These are phyloP conservation scores for Platysternon megacephalum DNA, from an alignment of 2,113 vertebrate species.

Conservation along the genomic window DNA sequence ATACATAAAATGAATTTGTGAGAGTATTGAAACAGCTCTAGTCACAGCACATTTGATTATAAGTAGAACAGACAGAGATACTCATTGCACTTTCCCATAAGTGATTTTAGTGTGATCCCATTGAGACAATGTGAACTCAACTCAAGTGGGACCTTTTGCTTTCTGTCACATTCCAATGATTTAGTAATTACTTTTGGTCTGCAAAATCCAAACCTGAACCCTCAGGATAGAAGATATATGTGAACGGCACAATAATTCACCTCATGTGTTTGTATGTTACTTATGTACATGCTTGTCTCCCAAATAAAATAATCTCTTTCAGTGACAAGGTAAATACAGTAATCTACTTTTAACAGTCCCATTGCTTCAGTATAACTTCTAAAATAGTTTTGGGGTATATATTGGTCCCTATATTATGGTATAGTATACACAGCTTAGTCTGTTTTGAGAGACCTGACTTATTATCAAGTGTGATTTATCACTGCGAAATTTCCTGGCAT, in stretches of 20 bases:
- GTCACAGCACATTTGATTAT: background rate
- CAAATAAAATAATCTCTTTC: conserved; percentile 22
- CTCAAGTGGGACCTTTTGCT: background rate
- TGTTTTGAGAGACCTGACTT: conserved; percentile 14
- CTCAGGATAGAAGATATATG: background rate
- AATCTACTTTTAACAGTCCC: background rate
- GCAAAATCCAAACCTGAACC: background rate
- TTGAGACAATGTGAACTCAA: background rate
- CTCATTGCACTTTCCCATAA: conserved; percentile 1
- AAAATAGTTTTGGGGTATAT: background rate
- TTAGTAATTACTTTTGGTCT: conserved; percentile 40
- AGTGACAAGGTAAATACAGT: background rate
- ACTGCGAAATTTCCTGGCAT: conserved; percentile 30
- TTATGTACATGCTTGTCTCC: background rate
- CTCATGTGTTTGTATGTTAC: background rate
- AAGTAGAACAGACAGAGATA: conserved; percentile 8
- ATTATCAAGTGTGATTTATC: conserved; percentile 40
- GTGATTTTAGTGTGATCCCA: background rate
- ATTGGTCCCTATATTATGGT: background rate
- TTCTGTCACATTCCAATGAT: conserved; percentile 24
- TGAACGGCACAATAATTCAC: conserved; percentile 23
- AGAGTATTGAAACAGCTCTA: background rate
- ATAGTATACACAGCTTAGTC: background rate
- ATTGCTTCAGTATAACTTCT: background rate
- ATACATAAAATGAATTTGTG: background rate